A percentile compares a stretch with the other conserved stretches of the same genome.
phyloP scores from a whole-genome alignment of 2,797 vertebrate genomes.

The Coluber constrictor region DNA sequence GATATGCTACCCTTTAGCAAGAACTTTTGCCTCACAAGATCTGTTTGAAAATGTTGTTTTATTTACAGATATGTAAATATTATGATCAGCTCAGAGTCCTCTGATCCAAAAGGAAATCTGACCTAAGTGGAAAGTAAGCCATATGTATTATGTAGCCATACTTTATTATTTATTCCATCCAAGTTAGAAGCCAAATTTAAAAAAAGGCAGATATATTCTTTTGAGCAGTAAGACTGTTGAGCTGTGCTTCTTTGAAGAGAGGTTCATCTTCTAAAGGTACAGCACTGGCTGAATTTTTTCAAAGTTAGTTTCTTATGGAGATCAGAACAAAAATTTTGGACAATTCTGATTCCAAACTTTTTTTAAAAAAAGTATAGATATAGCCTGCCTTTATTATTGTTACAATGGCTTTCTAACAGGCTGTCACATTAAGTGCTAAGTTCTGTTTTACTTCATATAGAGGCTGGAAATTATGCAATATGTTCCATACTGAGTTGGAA shows the following conservation, averaged over 20 bases:
- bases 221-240: background rate
- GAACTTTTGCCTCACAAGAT: background rate
- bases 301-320: slow-evolving; percentile 86
- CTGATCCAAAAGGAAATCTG: background rate
- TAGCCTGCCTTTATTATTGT: background rate
- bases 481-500: background rate
- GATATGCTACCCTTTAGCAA: background rate
- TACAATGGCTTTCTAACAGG: background rate
- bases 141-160: background rate
- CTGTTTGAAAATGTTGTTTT: background rate
- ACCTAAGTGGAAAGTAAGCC: background rate
- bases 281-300: slow-evolving; percentile 89
- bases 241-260: background rate
- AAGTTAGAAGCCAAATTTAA: background rate
- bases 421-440: background rate
- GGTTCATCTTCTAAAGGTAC: slow-evolving; percentile 65
- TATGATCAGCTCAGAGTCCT: background rate
- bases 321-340: slow-evolving; percentile 91
- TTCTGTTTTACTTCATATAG: background rate
- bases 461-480: background rate
- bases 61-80: background rate
- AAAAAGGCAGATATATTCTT: background rate
- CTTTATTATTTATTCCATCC: background rate
- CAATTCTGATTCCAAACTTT: slow-evolving; percentile 95
- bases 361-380: slow-evolving; percentile 76